phyloP scores from a whole-genome alignment of 2,797 vertebrate species.

The Morelia viridis region DNA sequence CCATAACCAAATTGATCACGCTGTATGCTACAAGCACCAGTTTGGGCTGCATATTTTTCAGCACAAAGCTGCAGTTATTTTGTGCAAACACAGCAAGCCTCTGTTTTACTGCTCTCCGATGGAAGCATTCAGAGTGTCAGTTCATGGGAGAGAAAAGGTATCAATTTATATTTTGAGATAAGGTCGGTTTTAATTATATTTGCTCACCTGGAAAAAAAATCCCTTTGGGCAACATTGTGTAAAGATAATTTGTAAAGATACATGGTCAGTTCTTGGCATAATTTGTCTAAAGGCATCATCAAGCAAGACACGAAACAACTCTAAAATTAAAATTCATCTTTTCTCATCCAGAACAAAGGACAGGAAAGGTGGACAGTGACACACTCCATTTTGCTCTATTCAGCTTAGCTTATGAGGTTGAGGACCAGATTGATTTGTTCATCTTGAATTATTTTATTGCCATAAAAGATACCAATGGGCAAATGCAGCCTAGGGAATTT shows the following conservation, averaged over 20 bases:
- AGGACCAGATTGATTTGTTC: constrained; percentile 14
- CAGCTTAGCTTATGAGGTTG: constrained; percentile 25
- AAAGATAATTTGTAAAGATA: constrained; percentile 37
- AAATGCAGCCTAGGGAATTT: not conserved
- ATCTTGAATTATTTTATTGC: constrained; percentile 16
- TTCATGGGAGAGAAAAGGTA: constrained; percentile 50
- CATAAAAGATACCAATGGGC: constrained; percentile 30
- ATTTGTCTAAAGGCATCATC: constrained; percentile 3
- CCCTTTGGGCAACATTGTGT: not conserved
- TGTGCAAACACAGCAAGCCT: constrained; percentile 68
- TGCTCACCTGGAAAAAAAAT: constrained; percentile 41
- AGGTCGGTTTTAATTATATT: constrained; percentile 53
- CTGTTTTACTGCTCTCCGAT: constrained; percentile 60
- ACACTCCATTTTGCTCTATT: constrained; percentile 31
- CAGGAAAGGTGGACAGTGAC: constrained; percentile 45
- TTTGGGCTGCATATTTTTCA: constrained; percentile 63
- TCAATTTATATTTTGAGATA: constrained; percentile 60
- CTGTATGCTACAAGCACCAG: constrained; percentile 33
- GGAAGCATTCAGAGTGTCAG: constrained; percentile 47
- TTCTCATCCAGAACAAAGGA: constrained; percentile 42
- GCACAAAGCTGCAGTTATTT: constrained; percentile 65
- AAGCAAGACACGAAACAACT: not conserved
- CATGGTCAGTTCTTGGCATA: not conserved
- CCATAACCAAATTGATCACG: constrained; percentile 53
- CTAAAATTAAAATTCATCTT: constrained; percentile 54